Percentiles rank a stretch among this genome's conserved stretches.
phyloP scores from a whole-genome alignment of 2,888 invertebrate species.

The Nowickia ferox region DNA sequence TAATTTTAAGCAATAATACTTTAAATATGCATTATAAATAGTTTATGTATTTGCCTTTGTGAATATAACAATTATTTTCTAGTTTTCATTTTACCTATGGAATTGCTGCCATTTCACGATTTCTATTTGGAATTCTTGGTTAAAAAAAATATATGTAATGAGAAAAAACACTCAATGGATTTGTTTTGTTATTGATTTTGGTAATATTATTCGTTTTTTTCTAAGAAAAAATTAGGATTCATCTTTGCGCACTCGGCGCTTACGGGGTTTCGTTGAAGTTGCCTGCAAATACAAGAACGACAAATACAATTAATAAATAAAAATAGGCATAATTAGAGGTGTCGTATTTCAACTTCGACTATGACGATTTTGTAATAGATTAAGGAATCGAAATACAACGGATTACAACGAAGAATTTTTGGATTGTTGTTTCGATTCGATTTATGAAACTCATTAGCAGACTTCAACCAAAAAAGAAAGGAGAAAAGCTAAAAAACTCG shows the following conservation, averaged over 20 bases:
- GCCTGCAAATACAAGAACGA: conserved; percentile 72
- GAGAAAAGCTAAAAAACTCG: too few relatives aligned
- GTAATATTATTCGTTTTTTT: conserved; percentile 14
- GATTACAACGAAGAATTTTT: background rate
- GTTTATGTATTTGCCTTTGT: conserved; percentile 12
- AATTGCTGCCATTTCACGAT: conserved; percentile 52
- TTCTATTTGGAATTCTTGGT: conserved; percentile 57
- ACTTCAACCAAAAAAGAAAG: too few relatives aligned
- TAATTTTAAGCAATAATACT: background rate
- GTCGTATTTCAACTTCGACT: background rate
- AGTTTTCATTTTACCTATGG: conserved; percentile 38
- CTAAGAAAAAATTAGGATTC: conserved; percentile 72
- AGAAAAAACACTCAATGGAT: conserved; percentile 56
- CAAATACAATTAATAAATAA: background rate
- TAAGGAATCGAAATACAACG: background rate
- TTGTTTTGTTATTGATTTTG: conserved; percentile 51
- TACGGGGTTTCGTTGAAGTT: conserved; percentile 78
- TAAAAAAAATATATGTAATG: conserved; percentile 46
- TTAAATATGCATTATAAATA: conserved; percentile 6
- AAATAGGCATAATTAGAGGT: background rate
- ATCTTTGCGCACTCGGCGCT: conserved; percentile 81
- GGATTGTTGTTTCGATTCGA: too few relatives aligned
- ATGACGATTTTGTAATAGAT: too few relatives aligned
- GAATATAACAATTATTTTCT: conserved; percentile 45
- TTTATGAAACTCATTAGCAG: too few relatives aligned